These are phyloP conservation scores for Tricholaema leucomelas DNA, from an alignment of 2,113 vertebrate genomes.

Conservation along the genomic window DNA sequence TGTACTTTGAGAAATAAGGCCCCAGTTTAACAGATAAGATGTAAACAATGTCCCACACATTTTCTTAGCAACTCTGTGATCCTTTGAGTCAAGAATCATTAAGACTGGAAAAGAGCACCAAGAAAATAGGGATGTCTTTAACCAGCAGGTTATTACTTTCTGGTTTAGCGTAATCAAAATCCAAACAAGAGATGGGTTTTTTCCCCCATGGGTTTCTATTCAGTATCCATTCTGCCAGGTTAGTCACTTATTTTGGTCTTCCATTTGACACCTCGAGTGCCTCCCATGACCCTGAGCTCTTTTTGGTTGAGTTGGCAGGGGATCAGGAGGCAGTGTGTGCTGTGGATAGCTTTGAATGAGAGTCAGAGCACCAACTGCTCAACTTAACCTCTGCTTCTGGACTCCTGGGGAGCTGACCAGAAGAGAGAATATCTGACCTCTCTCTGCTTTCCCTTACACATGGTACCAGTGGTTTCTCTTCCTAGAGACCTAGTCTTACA, in stretches of 20 bases:
- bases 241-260: background rate
- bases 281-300: background rate
- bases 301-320: background rate
- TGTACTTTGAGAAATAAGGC: background rate
- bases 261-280: background rate
- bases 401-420: background rate
- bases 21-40: background rate
- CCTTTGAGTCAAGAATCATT: background rate
- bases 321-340: background rate
- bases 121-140: background rate
- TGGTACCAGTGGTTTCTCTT: background rate
- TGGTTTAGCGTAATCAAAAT: background rate
- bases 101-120: background rate
- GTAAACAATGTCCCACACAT: background rate
- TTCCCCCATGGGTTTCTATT: background rate
- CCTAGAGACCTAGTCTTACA: background rate
- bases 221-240: background rate
- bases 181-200: background rate
- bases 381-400: background rate
- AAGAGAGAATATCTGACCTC: background rate
- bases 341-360: background rate
- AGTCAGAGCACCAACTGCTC: background rate
- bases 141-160: background rate
- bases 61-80: background rate
- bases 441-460: background rate